These are phyloP conservation scores for Neomonachus schauinslandi DNA, from an alignment of 2,113 vertebrate genomes.

Conservation along the genomic window DNA sequence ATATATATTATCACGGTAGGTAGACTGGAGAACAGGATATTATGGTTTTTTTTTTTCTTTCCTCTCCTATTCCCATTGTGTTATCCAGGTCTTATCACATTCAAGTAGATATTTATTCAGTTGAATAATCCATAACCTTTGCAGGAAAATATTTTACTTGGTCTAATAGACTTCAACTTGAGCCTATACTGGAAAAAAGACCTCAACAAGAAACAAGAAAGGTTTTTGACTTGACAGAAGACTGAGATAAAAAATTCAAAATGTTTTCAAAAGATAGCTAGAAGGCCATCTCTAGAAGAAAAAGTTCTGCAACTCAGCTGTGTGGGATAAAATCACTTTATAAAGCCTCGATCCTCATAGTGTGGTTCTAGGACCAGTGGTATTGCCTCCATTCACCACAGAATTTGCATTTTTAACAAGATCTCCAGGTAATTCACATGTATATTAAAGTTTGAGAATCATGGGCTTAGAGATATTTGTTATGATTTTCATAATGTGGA, in stretches of 20 bases:
- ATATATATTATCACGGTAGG: neutral
- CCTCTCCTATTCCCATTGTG: neutral
- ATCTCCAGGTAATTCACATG: neutral
- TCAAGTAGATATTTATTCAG: neutral
- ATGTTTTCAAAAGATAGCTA: neutral
- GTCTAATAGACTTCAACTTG: neutral
- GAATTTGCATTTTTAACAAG: slow-evolving; percentile 31
- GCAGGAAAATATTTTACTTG: neutral
- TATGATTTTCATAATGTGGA: neutral
- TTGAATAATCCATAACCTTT: neutral
- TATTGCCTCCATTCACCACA: neutral
- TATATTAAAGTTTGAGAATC: neutral
- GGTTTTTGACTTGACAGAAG: neutral
- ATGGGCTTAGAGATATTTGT: neutral
- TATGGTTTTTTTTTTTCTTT: neutral
- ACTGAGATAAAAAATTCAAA: neutral
- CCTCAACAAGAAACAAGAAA: neutral
- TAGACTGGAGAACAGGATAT: neutral
- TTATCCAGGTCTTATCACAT: neutral
- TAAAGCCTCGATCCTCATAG: neutral
- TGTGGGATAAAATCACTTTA: neutral
- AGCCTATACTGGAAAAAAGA: neutral
- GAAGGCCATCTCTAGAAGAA: neutral
- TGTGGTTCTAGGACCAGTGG: neutral
- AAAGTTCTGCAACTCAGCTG: neutral